A percentile compares a stretch with the other conserved stretches of the same genome.
Conservation (phyloP, 2,113 vertebrate species). For the Carassius gibelio region DNA sequence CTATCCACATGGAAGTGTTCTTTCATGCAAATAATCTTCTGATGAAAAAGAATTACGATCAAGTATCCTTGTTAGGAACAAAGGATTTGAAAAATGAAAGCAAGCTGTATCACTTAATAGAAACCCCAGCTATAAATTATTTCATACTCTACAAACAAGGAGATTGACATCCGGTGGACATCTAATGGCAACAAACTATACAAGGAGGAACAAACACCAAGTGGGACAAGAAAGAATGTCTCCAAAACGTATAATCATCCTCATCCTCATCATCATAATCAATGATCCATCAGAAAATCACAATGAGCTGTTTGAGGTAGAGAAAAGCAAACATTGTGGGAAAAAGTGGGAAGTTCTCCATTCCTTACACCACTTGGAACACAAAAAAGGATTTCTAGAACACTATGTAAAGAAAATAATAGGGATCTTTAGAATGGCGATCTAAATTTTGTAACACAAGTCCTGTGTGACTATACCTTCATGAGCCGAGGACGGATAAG, state of each 20-base stretch:
- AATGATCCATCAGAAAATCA: slow-evolving; percentile 5
- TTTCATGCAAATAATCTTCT: slow-evolving; percentile 3
- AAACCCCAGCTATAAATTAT: too few species aligned
- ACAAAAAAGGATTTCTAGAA: slow-evolving; percentile 20
- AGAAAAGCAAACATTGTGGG: neutral
- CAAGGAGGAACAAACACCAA: neutral
- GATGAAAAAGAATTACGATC: slow-evolving; percentile 9
- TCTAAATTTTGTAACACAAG: neutral
- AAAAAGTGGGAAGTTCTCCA: neutral
- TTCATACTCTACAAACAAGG: neutral
- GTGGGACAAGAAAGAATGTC: slow-evolving; percentile 36
- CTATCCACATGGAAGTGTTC: slow-evolving; percentile 26
- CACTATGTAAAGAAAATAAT: neutral
- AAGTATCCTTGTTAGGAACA: slow-evolving; percentile 11
- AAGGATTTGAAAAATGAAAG: neutral
- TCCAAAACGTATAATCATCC: slow-evolving; percentile 27
- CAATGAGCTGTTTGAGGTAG: neutral
- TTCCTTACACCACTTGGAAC: neutral
- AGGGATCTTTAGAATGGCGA: neutral
- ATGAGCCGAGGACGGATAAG: neutral
- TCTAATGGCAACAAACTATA: slow-evolving; percentile 34
- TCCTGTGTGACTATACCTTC: slow-evolving; percentile 14
- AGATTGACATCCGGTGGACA: neutral
- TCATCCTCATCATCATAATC: slow-evolving; percentile 6
- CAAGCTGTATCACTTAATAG: neutral